A percentile compares a stretch with the other conserved stretches of the same genome.
These are phyloP conservation scores for Anisognathus igniventris DNA, from an alignment of 2,797 vertebrate genomes.

Conservation along the genomic window DNA sequence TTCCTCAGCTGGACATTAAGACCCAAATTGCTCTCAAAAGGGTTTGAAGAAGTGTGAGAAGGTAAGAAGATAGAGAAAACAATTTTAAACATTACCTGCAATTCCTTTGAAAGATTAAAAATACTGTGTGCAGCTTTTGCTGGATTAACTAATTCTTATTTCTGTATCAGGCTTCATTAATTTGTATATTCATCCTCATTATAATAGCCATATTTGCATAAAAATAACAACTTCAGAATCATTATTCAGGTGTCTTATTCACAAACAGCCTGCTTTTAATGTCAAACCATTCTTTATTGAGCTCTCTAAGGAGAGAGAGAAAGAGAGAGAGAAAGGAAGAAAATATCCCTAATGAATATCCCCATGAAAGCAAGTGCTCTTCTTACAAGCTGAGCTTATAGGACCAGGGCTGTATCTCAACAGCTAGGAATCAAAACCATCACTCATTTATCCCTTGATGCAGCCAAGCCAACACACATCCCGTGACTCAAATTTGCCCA, in stretches of 20 bases:
- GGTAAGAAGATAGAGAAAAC: background rate
- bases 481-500: fast-evolving
- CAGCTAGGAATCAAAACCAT: background rate
- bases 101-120: background rate
- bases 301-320: background rate
- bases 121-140: background rate
- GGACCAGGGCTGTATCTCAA: background rate
- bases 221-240: background rate
- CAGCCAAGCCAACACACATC: background rate
- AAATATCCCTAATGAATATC: background rate
- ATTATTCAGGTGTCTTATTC: background rate
- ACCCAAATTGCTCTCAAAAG: background rate
- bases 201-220: background rate
- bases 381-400: background rate
- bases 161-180: background rate
- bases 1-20: background rate
- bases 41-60: background rate
- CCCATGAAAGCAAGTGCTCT: background rate
- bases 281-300: background rate
- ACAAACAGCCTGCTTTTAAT: background rate
- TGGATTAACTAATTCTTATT: background rate
- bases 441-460: background rate
- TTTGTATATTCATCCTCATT: background rate
- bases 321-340: background rate
- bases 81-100: background rate